Percentiles rank a stretch among this genome's conserved stretches.
These are phyloP conservation scores for Anastatus disparis DNA, from an alignment of 1,140 invertebrate genomes.

Conservation along the genomic window DNA sequence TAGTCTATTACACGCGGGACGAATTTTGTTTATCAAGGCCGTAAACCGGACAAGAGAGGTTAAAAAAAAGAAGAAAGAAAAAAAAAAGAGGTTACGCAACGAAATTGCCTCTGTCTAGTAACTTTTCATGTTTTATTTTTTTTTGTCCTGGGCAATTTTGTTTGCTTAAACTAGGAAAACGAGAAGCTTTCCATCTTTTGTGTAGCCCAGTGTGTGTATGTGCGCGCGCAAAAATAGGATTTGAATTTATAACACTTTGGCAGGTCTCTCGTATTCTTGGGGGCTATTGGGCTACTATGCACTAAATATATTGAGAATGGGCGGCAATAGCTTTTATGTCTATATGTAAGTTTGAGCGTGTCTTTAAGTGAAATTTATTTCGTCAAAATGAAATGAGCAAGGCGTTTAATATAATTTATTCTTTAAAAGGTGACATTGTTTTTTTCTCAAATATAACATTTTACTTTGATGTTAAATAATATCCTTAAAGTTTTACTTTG, in stretches of 20 bases:
- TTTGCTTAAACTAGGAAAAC: neutral
- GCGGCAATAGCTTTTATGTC: neutral
- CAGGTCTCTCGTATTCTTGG: conserved; percentile 5
- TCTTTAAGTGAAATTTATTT: neutral
- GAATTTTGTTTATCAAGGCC: conserved; percentile 40
- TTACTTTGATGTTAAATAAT: too few relatives aligned
- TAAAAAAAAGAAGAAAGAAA: neutral
- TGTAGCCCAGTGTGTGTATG: neutral
- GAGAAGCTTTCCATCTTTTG: conserved; percentile 31
- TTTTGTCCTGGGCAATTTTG: neutral
- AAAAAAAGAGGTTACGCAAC: conserved; percentile 11
- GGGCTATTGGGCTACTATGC: conserved; percentile 20
- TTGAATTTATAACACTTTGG: conserved; percentile 35
- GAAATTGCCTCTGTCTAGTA: conserved; percentile 25
- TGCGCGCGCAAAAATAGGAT: conserved; percentile 16
- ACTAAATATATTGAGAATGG: neutral
- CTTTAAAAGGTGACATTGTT: too few relatives aligned
- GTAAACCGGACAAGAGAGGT: conserved; percentile 32
- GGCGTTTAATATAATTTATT: too few relatives aligned
- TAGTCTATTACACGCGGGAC: conserved; percentile 36
- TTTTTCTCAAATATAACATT: too few relatives aligned
- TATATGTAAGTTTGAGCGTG: neutral
- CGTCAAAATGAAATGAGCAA: too few relatives aligned
- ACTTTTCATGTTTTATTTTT: too few relatives aligned
- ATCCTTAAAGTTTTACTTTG: too few relatives aligned